A percentile compares a stretch with the other conserved stretches of the same genome.
phyloP scores from a whole-genome alignment of 53 echinoderm and acorn worm species.

The Glandiceps talaboti region DNA sequence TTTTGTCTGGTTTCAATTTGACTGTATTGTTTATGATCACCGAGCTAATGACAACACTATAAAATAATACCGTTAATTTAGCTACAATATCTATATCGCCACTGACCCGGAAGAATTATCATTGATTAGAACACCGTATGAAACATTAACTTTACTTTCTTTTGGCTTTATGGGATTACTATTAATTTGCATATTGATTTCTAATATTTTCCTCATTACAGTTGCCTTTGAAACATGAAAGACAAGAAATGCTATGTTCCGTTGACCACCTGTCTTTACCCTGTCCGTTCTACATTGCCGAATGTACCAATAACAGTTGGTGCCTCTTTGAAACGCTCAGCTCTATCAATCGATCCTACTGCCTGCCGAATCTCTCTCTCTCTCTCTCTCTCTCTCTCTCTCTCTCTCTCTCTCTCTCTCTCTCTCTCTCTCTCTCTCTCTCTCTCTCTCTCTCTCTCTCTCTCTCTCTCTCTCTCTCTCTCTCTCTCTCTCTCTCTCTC shows the following conservation, averaged over 20 bases:
- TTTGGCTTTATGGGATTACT: background rate
- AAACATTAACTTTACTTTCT: background rate
- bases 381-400: slow-evolving; percentile 8
- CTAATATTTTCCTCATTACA: background rate
- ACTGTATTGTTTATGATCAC: background rate
- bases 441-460: background rate
- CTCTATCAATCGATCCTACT: too few species aligned
- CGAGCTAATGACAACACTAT: background rate
- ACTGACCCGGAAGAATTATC: background rate
- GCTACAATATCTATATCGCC: background rate
- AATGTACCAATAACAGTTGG: too few species aligned
- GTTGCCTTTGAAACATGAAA: background rate
- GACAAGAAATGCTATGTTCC: background rate
- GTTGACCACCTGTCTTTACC: background rate
- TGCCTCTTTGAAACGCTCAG: too few species aligned
- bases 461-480: slow-evolving; percentile 1
- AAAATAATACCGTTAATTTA: background rate
- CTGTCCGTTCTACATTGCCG: too few species aligned
- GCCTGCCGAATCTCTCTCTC: too few species aligned
- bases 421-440: slow-evolving; percentile 1
- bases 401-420: background rate
- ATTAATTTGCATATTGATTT: background rate
- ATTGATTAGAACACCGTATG: background rate
- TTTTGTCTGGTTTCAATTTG: background rate
- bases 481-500: slow-evolving; percentile 1